Percentiles rank a stretch among this genome's conserved stretches.
phyloP scores from a whole-genome alignment of 2,888 invertebrate genomes.

The Latrodectus hesperus region DNA sequence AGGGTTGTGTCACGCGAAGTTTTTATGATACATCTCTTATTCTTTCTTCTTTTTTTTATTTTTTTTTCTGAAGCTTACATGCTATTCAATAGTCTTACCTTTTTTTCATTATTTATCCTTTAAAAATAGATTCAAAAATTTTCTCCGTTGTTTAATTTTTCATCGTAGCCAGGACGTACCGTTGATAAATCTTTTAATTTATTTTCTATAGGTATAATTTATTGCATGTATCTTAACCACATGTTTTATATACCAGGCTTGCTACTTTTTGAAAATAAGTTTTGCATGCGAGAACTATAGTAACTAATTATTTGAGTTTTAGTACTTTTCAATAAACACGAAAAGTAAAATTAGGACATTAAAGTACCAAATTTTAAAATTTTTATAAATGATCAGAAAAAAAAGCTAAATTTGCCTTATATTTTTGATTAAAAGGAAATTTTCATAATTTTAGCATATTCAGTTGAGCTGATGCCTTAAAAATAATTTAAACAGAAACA shows the following conservation, averaged over 20 bases:
- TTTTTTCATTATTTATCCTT: slow-evolving; percentile 27
- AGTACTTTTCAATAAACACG: too few relatives aligned
- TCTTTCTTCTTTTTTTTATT: not conserved
- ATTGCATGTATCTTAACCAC: slow-evolving; percentile 18
- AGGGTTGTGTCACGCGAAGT: slow-evolving; percentile 44
- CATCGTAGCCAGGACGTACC: slow-evolving; percentile 10
- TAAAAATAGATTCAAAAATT: slow-evolving; percentile 51
- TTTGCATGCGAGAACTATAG: not conserved
- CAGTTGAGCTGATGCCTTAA: too few relatives aligned
- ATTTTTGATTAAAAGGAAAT: too few relatives aligned
- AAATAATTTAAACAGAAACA: too few relatives aligned
- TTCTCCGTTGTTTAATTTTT: slow-evolving; percentile 47
- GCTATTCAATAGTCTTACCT: not conserved
- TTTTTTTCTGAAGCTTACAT: not conserved
- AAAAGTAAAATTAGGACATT: too few relatives aligned
- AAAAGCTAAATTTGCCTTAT: too few relatives aligned
- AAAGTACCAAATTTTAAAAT: too few relatives aligned
- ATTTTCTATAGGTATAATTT: slow-evolving; percentile 23
- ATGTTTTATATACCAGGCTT: not conserved
- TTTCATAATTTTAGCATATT: too few relatives aligned
- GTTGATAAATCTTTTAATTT: slow-evolving; percentile 27
- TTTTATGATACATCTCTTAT: slow-evolving; percentile 50
- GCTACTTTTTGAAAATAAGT: not conserved
- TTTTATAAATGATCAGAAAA: too few relatives aligned
- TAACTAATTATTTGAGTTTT: too few relatives aligned